Conservation (phyloP, 2,797 vertebrate species). For the Characodon lateralis region DNA sequence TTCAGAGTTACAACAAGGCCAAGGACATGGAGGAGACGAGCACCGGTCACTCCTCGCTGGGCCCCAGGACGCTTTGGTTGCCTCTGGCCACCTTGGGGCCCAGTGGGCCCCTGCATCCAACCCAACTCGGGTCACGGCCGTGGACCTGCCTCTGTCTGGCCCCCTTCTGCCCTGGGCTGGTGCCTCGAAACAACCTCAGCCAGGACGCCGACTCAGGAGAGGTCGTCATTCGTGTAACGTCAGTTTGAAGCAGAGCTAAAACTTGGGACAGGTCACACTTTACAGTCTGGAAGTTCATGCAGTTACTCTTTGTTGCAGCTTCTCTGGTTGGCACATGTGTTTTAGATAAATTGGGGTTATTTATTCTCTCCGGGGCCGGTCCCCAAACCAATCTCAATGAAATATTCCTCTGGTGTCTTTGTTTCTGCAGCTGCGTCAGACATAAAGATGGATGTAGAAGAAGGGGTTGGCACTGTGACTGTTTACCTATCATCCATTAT, state of each 20-base stretch:
- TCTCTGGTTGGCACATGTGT: conserved; percentile 8
- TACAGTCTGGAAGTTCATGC: not conserved
- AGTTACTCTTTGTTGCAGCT: not conserved
- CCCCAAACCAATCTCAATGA: conserved; percentile 31
- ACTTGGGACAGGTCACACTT: conserved; percentile 2
- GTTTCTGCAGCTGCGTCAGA: not conserved
- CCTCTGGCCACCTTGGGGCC: conserved; percentile 77
- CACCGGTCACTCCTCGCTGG: conserved; percentile 73
- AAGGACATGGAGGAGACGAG: conserved; percentile 89
- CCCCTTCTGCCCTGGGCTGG: conserved; percentile 78
- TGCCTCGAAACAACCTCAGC: conserved; percentile 76
- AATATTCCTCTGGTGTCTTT: not conserved
- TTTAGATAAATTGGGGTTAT: not conserved
- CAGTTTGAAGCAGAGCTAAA: conserved; percentile 80
- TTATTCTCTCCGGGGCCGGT: conserved; percentile 43
- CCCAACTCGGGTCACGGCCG: conserved; percentile 79
- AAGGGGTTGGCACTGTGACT: not conserved
- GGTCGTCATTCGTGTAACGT: conserved; percentile 90
- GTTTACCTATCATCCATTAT: not conserved
- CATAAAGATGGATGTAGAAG: not conserved
- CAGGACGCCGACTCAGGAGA: conserved; percentile 86
- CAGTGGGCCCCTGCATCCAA: conserved; percentile 82
- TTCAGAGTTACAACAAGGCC: conserved; percentile 91
- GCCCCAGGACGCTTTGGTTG: conserved; percentile 73
- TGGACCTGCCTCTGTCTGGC: conserved; percentile 85